Base-by-base conservation (phyloP, 2,888 invertebrate species). In the Strigamia maritima region DNA sequence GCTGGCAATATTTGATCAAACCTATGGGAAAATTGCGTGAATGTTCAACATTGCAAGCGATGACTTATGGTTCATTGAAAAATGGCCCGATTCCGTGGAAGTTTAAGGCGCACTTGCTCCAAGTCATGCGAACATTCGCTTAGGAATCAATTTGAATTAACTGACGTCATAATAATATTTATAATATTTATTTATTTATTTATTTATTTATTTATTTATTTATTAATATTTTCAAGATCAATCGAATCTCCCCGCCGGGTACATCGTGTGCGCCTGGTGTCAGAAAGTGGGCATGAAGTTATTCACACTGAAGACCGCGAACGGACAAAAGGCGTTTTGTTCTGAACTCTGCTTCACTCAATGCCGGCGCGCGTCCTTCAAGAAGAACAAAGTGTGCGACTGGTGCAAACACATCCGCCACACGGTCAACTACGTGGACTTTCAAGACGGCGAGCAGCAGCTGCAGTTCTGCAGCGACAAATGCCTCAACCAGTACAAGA, bases 401-500 rank as follows among this genome's bases (percentile, higher is more conserved):
- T 96, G 95, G 95, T 96, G 95, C 86, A 90, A 94, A 80, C 95
- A 95, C 84, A 92, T 95, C 4, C 88, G 95, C 35, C 94, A 94
- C 84, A 94, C 95, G 0, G 93, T 95, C 77, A 94, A 93, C 82
- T 95, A 94, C 85, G 94, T 95, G 22, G 95, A 95, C 86, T 94
- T 95, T 83, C 90, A 94, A 89, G 95, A 95, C 84, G 95, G 95
- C 74, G 94, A 94, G 82, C 92, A 93, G 26, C 95, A 95, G 84
- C 89, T 96, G 75, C 95, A 96, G 87, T 96, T 96, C 83, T 89
- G 89, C 84, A 94, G 94, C 75, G 94, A 95, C 86, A 95, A 95
- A 89, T 97, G 96, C 85, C 89, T 96, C 82, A 96, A 95, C 85
- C 95, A 96, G 86, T 97, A 96, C 89, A 96, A 97, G 88, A 96